Base-by-base conservation (phyloP, 1,140 invertebrate species). In the Brachionus calyciflorus region DNA sequence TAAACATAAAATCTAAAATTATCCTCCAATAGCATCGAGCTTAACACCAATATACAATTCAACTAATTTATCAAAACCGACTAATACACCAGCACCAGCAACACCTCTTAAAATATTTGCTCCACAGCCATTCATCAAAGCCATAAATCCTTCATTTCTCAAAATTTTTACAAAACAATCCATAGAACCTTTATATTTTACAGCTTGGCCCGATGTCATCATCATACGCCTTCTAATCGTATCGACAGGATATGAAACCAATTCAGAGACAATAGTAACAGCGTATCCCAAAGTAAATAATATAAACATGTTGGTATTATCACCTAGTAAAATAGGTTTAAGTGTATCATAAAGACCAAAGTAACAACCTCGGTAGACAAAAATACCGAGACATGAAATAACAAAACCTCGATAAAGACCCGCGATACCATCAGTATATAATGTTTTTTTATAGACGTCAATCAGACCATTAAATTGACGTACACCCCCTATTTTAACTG, bases 271-370 rank as follows among this genome's bases (percentile, higher is more conserved):
- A 77, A 92, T 92, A 80, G 93, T 94, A 78, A 94, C 93, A 80
- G 79, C 77, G 70, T 85, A 81, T 48, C 93, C 93, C 85, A 96
- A 93, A 81, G 89, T 86, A 89, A 92, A 95, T 81, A 91, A 93
- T 80, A 94, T 87, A 76, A 93, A 86, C 82, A 95, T 87, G 60
- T 90, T 90, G 79, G 91, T 92, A 83, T 90, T 90, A 82, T 94
- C 90, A 55, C 81, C 81, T 78, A 92, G 90, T 80, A 93, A 84
- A 88, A 92, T 90, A 79, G 90, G 91, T 85, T 91, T 93, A 75
- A 91, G 89, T 46, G 93, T 96, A 86, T 97, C 94, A 85, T 92
- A 97, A 86, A 93, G 90, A 80, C 94, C 93, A 85, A 97, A 97
- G 88, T 95, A 97, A 79, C 91, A 89, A 26, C 93, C 93, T 83